Percentiles rank a stretch among this genome's conserved stretches.
Conservation (phyloP, 1,140 invertebrate species). For the Lordiphosa collinella region DNA sequence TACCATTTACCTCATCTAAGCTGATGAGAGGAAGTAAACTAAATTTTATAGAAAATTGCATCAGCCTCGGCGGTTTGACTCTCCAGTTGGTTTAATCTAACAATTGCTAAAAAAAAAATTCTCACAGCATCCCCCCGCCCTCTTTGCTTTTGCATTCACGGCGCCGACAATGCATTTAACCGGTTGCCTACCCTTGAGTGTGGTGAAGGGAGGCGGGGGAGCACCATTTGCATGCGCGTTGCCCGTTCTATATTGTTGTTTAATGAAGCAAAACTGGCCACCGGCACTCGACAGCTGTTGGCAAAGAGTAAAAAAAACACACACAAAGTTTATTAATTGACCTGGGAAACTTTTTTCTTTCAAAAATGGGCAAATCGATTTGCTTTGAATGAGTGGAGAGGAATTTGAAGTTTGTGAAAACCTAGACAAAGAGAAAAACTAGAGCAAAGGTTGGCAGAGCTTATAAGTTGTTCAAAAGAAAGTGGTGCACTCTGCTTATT, state of each 20-base stretch:
- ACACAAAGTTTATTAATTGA: slow-evolving; percentile 21
- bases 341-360: not conserved
- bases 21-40: slow-evolving; percentile 8
- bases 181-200: not conserved
- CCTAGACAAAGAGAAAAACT: no score
- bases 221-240: slow-evolving; percentile 1
- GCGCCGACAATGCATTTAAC: not conserved
- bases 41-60: slow-evolving; percentile 29
- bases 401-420: no score
- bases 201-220: not conserved
- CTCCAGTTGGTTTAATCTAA: no score
- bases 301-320: not conserved
- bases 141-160: no score
- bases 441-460: not conserved
- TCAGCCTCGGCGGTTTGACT: slow-evolving; percentile 5
- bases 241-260: slow-evolving; percentile 6
- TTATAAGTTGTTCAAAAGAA: no score
- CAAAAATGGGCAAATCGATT: not conserved
- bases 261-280: slow-evolving; percentile 9
- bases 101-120: no score
- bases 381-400: not conserved
- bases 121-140: no score
- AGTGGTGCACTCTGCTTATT: no score
- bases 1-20: slow-evolving; percentile 18
- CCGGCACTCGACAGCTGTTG: not conserved